Evolutionary conservation across 2,797 vertebrate species (phyloP).

Genomic region (Chiloscyllium punctatum): DNA sequence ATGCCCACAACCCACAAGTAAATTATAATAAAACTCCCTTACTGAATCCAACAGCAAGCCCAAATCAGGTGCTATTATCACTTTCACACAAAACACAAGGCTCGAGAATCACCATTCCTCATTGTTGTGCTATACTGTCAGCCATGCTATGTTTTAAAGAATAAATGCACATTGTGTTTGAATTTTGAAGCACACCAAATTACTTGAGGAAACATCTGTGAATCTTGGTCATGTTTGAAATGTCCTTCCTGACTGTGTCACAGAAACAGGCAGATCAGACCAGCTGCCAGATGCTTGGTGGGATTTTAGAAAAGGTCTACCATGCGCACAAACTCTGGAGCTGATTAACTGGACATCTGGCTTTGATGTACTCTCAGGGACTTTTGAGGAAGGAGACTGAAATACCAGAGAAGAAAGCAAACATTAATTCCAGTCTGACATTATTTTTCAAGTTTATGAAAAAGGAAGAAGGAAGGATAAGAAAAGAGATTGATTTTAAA

Average conservation of each 20-base stretch:
- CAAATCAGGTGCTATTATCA: no score
- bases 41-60: no score
- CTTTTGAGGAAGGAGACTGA: constrained; percentile 70
- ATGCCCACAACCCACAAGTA: no score
- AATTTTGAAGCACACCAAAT: neutral
- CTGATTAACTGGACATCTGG: constrained; percentile 58
- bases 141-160: neutral
- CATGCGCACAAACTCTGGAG: constrained; percentile 58
- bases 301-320: constrained; percentile 56
- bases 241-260: constrained; percentile 64
- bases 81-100: neutral
- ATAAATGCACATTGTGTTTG: no score
- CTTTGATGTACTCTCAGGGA: constrained; percentile 59
- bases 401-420: constrained; percentile 43
- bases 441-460: neutral
- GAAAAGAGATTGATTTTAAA: neutral
- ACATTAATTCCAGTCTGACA: neutral
- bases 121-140: neutral
- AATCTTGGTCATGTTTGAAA: neutral
- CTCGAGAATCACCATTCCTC: neutral
- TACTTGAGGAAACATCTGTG: neutral
- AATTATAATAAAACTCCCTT: no score
- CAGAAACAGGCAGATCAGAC: constrained; percentile 64
- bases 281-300: constrained; percentile 57
- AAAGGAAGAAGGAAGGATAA: neutral